A percentile compares a stretch with the other conserved stretches of the same genome.
Conservation (phyloP, 2,888 invertebrate genomes). For the Cremastinae sp. region DNA sequence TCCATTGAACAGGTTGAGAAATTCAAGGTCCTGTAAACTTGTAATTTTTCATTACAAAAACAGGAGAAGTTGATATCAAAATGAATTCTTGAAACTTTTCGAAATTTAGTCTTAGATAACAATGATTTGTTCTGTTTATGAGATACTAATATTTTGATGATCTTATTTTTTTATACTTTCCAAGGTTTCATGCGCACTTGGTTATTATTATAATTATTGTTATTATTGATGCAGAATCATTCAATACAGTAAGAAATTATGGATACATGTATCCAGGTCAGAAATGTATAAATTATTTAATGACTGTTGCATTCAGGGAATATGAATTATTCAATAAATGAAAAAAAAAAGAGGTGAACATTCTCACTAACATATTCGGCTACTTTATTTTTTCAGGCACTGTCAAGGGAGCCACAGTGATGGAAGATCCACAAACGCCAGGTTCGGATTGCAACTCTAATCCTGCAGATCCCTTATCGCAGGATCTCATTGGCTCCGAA, state of each 20-base stretch:
- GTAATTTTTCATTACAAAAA: too few relatives aligned
- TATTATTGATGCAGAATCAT: conserved; percentile 1
- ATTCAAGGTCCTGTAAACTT: too few relatives aligned
- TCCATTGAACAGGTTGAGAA: too few relatives aligned
- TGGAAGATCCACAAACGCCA: conserved; percentile 80
- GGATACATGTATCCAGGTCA: conserved; percentile 48
- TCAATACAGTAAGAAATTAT: conserved; percentile 11
- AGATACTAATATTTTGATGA: too few relatives aligned
- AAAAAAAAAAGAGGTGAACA: conserved; percentile 7
- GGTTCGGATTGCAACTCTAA: conserved; percentile 84
- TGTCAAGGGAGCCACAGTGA: conserved; percentile 72
- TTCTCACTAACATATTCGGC: background rate
- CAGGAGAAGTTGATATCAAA: too few relatives aligned
- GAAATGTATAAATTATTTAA: conserved; percentile 50
- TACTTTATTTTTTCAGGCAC: conserved; percentile 66
- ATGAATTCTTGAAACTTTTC: too few relatives aligned
- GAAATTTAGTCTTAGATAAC: too few relatives aligned
- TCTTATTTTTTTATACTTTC: background rate
- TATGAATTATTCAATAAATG: conserved; percentile 53
- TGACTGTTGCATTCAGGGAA: conserved; percentile 34
- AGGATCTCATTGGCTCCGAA: conserved; percentile 82
- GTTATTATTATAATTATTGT: conserved; percentile 35
- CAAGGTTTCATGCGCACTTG: conserved; percentile 3
- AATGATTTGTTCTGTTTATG: too few relatives aligned
- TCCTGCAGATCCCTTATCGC: conserved; percentile 82